A percentile compares a stretch with the other conserved stretches of the same genome.
Conservation (phyloP, 2,888 invertebrate species). For the Adineta ricciae region DNA sequence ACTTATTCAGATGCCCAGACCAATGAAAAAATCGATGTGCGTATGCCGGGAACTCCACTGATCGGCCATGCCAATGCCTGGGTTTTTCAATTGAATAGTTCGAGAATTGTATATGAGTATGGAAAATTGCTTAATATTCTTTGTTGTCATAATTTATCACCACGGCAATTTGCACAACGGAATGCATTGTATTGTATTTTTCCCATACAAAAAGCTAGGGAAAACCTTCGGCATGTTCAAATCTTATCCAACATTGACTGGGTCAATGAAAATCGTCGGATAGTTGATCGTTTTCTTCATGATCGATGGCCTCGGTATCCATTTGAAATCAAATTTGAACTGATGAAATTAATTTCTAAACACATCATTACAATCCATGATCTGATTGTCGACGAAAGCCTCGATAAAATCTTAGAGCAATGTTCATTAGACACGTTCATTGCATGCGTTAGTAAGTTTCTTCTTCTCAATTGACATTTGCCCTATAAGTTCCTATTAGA, state of each 20-base stretch:
- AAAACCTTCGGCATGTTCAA: not conserved
- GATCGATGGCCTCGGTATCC: not conserved
- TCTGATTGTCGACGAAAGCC: not conserved
- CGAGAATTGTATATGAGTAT: not conserved
- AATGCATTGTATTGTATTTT: not conserved
- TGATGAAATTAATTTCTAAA: not conserved
- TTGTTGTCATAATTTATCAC: not conserved
- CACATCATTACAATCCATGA: not conserved
- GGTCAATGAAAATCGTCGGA: not conserved
- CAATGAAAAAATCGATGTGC: not conserved
- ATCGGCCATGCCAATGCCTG: not conserved
- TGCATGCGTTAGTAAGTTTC: too few species aligned
- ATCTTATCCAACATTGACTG: not conserved
- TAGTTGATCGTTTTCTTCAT: not conserved
- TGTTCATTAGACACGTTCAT: not conserved
- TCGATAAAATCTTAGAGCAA: not conserved
- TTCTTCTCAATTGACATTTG: too few species aligned
- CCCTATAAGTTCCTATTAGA: too few species aligned
- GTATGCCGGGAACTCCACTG: not conserved
- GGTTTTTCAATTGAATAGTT: not conserved
- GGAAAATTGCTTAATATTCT: not conserved
- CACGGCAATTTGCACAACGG: not conserved
- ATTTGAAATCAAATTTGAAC: constrained; percentile 8
- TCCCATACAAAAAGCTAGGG: too few species aligned
- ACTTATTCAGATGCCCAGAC: too few species aligned